Conservation (phyloP, 2,888 invertebrate species). For the Lycia hirtaria region DNA sequence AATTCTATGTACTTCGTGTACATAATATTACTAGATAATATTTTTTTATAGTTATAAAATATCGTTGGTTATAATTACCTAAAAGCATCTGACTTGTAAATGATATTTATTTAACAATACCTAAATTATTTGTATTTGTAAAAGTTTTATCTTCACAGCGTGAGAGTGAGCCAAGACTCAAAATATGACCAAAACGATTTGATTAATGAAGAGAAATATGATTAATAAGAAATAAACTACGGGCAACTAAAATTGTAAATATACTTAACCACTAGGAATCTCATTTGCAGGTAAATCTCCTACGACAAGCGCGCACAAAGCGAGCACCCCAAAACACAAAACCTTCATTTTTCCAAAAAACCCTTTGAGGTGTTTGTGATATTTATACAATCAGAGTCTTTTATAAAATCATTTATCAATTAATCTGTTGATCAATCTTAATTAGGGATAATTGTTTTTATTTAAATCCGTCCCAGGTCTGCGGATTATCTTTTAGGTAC, state of each 20-base stretch:
- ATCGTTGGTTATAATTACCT: too few species aligned
- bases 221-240: neutral
- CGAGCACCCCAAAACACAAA: slow-evolving; percentile 26
- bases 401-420: slow-evolving; percentile 17
- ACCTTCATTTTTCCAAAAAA: slow-evolving; percentile 30
- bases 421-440: slow-evolving; percentile 22
- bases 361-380: slow-evolving; percentile 7
- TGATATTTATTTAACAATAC: too few species aligned
- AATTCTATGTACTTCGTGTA: too few species aligned
- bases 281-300: slow-evolving; percentile 25
- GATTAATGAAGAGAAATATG: too few species aligned
- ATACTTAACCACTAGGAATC: slow-evolving; percentile 32
- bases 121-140: too few species aligned
- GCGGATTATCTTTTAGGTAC: neutral
- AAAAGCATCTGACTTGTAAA: too few species aligned
- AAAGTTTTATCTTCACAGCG: too few species aligned
- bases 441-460: slow-evolving; percentile 21
- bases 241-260: neutral
- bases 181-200: too few species aligned
- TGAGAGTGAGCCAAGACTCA: too few species aligned
- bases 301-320: slow-evolving; percentile 28
- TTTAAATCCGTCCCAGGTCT: slow-evolving; percentile 1
- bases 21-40: too few species aligned
- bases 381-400: neutral
- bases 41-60: too few species aligned